Evolutionary conservation across 1,140 invertebrate species (phyloP).

Genomic region (Drosophila ambigua): DNA sequence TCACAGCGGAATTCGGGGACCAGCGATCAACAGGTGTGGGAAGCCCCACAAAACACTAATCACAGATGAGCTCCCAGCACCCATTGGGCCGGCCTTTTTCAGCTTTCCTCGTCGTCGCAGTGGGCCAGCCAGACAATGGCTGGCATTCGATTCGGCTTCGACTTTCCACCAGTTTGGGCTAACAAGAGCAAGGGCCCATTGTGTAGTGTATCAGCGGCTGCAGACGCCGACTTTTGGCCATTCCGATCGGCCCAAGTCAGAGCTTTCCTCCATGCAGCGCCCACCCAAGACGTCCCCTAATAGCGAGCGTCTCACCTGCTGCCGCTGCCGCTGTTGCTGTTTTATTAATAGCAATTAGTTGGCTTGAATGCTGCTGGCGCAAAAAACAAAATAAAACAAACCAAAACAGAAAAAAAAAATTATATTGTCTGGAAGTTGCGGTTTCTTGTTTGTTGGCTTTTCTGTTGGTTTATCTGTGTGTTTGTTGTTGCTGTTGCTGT

Average conservation of each 20-base stretch:
- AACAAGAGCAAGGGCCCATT: constrained; percentile 58
- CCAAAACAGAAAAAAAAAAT: constrained; percentile 10
- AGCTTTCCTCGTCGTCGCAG: constrained; percentile 32
- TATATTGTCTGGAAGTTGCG: constrained; percentile 57
- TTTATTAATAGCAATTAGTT: constrained; percentile 78
- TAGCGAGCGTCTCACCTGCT: constrained; percentile 43
- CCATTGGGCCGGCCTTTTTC: constrained; percentile 43
- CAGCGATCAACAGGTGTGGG: constrained; percentile 52
- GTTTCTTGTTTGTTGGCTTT: constrained; percentile 46
- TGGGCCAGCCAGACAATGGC: constrained; percentile 39
- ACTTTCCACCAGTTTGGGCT: constrained; percentile 50
- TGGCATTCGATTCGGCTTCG: constrained; percentile 24
- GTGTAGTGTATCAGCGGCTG: constrained; percentile 14
- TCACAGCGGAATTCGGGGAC: constrained; percentile 26
- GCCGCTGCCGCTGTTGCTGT: constrained; percentile 26
- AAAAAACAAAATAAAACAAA: constrained; percentile 21
- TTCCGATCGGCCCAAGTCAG: constrained; percentile 20
- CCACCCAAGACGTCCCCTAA: constrained; percentile 56
- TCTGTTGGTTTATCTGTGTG: constrained; percentile 31
- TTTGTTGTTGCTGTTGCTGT: constrained; percentile 19
- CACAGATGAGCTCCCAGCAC: constrained; percentile 49
- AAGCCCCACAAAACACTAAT: constrained; percentile 52
- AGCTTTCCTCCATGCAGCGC: constrained; percentile 31
- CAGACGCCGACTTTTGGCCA: constrained; percentile 13
- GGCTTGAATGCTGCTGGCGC: constrained; percentile 26